phyloP scores from a whole-genome alignment of 2,888 invertebrate species.

The Athripsodes cinereus region DNA sequence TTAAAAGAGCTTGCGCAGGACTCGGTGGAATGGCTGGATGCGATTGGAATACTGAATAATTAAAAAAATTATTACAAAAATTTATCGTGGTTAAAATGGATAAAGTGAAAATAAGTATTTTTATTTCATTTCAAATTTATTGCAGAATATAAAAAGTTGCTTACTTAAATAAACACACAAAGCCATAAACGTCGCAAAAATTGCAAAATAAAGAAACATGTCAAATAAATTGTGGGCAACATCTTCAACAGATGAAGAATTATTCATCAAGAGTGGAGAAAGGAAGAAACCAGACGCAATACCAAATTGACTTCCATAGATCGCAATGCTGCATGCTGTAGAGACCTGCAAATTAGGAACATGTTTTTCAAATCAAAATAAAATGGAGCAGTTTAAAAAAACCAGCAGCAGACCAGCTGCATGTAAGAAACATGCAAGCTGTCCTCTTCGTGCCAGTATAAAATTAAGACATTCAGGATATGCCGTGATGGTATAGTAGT shows the following conservation, averaged over 20 bases:
- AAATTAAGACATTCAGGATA: too few relatives aligned
- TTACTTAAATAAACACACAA: constrained; percentile 47
- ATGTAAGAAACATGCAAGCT: too few relatives aligned
- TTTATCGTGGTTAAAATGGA: not conserved
- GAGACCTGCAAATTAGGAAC: constrained; percentile 34
- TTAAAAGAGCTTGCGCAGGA: constrained; percentile 43
- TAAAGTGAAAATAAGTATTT: too few relatives aligned
- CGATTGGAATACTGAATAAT: constrained; percentile 43
- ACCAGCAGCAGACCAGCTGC: too few relatives aligned
- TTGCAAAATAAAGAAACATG: constrained; percentile 33
- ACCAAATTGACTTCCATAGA: constrained; percentile 70
- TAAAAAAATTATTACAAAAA: not conserved
- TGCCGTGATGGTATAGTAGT: too few relatives aligned
- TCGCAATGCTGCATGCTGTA: constrained; percentile 64
- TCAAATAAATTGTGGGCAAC: constrained; percentile 39
- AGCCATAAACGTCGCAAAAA: constrained; percentile 50
- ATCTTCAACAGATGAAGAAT: constrained; percentile 39
- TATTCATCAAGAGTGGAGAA: constrained; percentile 52
- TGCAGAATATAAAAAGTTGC: constrained; percentile 15
- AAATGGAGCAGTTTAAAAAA: too few relatives aligned
- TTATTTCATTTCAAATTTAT: too few relatives aligned
- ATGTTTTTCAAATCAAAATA: too few relatives aligned
- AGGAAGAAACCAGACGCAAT: constrained; percentile 64
- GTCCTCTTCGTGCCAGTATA: too few relatives aligned
- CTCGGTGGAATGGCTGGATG: constrained; percentile 51